Percentiles rank a stretch among this genome's conserved stretches.
phyloP scores from a whole-genome alignment of 2,113 vertebrate species.

The Toxotes chatareus region DNA sequence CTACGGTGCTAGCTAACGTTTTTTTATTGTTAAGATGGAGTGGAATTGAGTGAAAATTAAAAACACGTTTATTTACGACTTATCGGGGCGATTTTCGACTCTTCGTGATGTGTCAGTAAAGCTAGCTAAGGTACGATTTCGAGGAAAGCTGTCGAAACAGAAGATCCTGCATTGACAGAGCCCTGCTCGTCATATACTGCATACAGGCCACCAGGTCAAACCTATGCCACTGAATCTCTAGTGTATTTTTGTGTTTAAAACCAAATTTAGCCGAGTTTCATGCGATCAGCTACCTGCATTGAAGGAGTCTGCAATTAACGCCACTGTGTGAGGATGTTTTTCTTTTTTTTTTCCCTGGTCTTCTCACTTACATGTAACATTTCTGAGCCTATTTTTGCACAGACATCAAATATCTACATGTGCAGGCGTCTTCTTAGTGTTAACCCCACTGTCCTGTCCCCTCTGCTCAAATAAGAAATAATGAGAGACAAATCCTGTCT shows the following conservation, averaged over 20 bases:
- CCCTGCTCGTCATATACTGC: background rate
- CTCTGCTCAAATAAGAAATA: background rate
- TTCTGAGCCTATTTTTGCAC: constrained; percentile 24
- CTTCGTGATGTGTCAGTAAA: background rate
- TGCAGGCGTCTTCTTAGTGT: background rate
- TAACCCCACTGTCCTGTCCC: background rate
- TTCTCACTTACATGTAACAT: constrained; percentile 59
- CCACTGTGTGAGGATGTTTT: constrained; percentile 21
- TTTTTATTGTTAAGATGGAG: background rate
- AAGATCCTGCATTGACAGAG: background rate
- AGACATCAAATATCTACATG: background rate
- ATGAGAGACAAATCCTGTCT: background rate
- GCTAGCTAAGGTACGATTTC: constrained; percentile 5
- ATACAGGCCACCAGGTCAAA: background rate
- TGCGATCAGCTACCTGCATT: background rate
- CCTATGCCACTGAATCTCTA: background rate
- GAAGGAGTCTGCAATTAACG: constrained; percentile 41
- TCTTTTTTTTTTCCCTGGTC: background rate
- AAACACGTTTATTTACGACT: background rate
- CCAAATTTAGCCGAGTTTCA: background rate
- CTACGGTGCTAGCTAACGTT: background rate
- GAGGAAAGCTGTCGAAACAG: constrained; percentile 21
- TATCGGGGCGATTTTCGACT: background rate
- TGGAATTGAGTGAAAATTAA: background rate
- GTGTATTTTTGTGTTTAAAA: background rate